Evolutionary conservation across 1,140 invertebrate species (phyloP).

Genomic region (Metaphire vulgaris): DNA sequence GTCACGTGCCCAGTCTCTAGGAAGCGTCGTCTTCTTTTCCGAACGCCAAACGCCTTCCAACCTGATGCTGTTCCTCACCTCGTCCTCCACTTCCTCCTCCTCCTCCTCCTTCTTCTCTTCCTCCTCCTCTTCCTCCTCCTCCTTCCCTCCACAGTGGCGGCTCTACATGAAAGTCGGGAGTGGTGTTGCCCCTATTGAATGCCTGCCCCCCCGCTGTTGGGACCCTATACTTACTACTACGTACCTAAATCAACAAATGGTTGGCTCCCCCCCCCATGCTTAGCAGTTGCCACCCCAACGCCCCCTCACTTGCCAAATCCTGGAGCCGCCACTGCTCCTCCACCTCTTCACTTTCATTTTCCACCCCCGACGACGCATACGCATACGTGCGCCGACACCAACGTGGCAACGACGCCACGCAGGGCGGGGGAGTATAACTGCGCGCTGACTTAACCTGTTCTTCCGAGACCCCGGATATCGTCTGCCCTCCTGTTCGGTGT

Average conservation of each 20-base stretch:
- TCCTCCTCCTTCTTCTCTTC: conserved; percentile 3
- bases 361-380: too few species aligned
- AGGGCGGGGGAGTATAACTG: too few species aligned
- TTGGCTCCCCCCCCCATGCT: neutral
- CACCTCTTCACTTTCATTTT: too few species aligned
- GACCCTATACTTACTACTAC: neutral
- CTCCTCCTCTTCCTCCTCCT: conserved; percentile 12
- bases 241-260: too few species aligned
- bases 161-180: too few species aligned
- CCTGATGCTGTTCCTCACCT: conserved; percentile 63
- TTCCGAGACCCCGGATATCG: too few species aligned
- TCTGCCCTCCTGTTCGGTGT: too few species aligned
- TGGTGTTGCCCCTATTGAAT: neutral
- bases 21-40: neutral
- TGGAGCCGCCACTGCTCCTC: too few species aligned
- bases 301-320: neutral
- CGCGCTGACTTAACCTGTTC: too few species aligned
- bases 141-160: neutral
- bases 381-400: too few species aligned
- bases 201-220: neutral
- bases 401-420: too few species aligned
- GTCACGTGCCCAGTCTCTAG: neutral
- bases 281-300: neutral
- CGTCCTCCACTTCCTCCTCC: conserved; percentile 62
- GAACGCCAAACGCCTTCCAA: neutral